These are phyloP conservation scores for Dolichoris vasculosae DNA, from an alignment of 1,140 invertebrate species.

Conservation along the genomic window DNA sequence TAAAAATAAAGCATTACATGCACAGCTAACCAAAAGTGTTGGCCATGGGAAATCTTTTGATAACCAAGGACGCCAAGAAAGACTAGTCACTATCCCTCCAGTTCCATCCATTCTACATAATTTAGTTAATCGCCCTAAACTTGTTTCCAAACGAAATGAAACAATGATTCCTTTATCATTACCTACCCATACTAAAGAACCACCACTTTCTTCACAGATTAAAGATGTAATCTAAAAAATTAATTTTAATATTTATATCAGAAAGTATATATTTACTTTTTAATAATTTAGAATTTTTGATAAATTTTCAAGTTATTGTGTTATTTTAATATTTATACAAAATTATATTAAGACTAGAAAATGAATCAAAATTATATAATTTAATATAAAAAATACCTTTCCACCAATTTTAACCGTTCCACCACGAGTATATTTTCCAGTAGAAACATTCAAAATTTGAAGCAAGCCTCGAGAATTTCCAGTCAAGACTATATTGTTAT, in stretches of 20 bases:
- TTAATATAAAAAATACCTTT: conserved; percentile 72
- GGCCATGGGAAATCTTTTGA: conserved; percentile 85
- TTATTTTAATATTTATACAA: neutral
- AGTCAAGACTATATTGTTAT: conserved; percentile 91
- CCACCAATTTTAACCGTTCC: conserved; percentile 85
- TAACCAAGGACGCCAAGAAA: conserved; percentile 88
- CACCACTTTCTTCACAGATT: conserved; percentile 84
- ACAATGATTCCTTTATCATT: conserved; percentile 82
- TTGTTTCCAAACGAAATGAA: conserved; percentile 76
- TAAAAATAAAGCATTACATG: conserved; percentile 83
- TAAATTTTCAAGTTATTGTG: neutral
- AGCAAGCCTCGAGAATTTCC: conserved; percentile 86
- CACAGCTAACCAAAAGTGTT: conserved; percentile 85
- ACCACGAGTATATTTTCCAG: conserved; percentile 86
- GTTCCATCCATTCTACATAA: conserved; percentile 78
- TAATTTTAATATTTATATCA: conserved; percentile 14
- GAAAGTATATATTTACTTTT: neutral
- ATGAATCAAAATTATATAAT: conserved; percentile 19
- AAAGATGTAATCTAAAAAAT: conserved; percentile 76
- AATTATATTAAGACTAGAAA: neutral
- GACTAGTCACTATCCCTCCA: conserved; percentile 82
- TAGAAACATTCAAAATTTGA: conserved; percentile 89
- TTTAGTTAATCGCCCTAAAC: conserved; percentile 83
- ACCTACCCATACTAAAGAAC: conserved; percentile 84
- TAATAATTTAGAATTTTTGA: neutral